Evolutionary conservation across 2,113 vertebrate genomes (phyloP).

Genomic region (Xenopus borealis): DNA sequence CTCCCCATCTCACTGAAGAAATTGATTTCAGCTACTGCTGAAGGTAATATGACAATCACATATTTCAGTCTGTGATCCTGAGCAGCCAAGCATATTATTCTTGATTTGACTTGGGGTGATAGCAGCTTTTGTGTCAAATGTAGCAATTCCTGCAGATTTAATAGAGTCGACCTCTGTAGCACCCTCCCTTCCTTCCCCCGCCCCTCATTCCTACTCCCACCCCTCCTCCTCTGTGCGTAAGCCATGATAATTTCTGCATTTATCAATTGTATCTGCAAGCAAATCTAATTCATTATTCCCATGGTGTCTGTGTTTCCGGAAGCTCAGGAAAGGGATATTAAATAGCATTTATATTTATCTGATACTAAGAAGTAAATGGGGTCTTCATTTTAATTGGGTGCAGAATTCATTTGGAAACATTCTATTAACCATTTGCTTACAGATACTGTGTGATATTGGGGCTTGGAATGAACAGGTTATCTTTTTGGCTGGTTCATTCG

Average conservation of each 20-base stretch:
- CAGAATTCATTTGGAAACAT: slow-evolving; percentile 27
- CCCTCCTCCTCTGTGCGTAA: slow-evolving; percentile 24
- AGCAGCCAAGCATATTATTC: slow-evolving; percentile 54
- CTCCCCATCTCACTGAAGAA: slow-evolving; percentile 33
- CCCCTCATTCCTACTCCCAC: slow-evolving; percentile 36
- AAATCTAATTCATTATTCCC: slow-evolving; percentile 32
- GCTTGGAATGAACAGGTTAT: background rate
- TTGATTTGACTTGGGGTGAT: slow-evolving; percentile 54
- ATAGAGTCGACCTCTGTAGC: slow-evolving; percentile 61
- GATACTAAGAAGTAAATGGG: slow-evolving; percentile 24
- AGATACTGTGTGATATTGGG: background rate
- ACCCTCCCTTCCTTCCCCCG: slow-evolving; percentile 45
- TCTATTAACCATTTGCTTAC: slow-evolving; percentile 24
- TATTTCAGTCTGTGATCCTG: slow-evolving; percentile 51
- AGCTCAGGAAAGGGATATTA: slow-evolving; percentile 32
- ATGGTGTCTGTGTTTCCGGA: slow-evolving; percentile 13
- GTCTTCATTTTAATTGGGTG: slow-evolving; percentile 39
- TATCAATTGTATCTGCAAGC: slow-evolving; percentile 47
- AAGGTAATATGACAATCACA: slow-evolving; percentile 40
- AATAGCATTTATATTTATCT: slow-evolving; percentile 40
- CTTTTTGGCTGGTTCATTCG: background rate
- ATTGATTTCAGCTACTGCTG: slow-evolving; percentile 51
- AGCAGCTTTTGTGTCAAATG: slow-evolving; percentile 56
- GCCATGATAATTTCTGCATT: slow-evolving; percentile 54
- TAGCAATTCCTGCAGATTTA: slow-evolving; percentile 61